Evolutionary conservation across 2,888 invertebrate species (phyloP).

Genomic region (Alloscopus bannaensis): DNA sequence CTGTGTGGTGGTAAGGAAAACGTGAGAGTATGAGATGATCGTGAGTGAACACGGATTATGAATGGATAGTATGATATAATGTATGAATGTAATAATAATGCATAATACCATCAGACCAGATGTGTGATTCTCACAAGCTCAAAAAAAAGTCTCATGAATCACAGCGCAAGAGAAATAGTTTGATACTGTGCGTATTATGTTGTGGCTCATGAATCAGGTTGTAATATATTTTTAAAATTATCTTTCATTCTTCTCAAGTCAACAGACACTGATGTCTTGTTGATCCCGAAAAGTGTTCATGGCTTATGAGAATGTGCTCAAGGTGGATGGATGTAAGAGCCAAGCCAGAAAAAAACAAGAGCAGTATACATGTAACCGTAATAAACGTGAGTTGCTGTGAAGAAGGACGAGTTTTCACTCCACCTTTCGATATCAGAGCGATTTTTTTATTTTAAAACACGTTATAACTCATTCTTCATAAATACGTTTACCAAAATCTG

Average conservation of each 20-base stretch:
- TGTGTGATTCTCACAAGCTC: slow-evolving; percentile 35
- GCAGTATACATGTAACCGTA: background rate
- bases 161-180: slow-evolving; percentile 9
- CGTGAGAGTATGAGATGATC: too few species aligned
- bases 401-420: slow-evolving; percentile 3
- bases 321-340: too few species aligned
- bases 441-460: slow-evolving; percentile 9
- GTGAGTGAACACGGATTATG: background rate
- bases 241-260: slow-evolving; percentile 40
- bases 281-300: slow-evolving; percentile 24
- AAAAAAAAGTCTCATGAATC: slow-evolving; percentile 45
- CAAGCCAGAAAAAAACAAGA: too few species aligned
- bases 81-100: slow-evolving; percentile 27
- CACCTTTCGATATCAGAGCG: too few species aligned
- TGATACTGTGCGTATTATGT: background rate
- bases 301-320: slow-evolving; percentile 1
- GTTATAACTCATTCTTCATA: slow-evolving; percentile 53
- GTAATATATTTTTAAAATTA: slow-evolving; percentile 47
- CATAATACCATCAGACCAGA: slow-evolving; percentile 33
- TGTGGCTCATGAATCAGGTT: slow-evolving; percentile 55
- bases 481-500: slow-evolving; percentile 34
- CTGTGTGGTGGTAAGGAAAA: background rate
- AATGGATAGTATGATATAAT: slow-evolving; percentile 8
- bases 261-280: slow-evolving; percentile 17
- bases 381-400: background rate